Conservation (phyloP, 2,797 vertebrate genomes). For the Pygocentrus nattereri region DNA sequence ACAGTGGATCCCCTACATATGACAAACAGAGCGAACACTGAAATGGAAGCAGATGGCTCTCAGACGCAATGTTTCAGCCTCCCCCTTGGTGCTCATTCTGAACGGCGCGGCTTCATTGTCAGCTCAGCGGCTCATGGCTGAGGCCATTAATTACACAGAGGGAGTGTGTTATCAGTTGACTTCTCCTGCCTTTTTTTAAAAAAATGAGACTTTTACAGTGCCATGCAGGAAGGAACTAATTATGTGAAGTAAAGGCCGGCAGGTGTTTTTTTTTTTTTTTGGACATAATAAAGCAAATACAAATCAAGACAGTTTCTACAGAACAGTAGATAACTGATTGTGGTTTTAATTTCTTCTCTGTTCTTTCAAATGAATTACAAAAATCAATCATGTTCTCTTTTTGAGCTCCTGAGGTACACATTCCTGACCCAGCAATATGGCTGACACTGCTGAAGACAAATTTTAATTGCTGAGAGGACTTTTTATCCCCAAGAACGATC, state of each 20-base stretch:
- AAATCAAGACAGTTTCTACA: slow-evolving; percentile 39
- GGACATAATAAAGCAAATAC: slow-evolving; percentile 30
- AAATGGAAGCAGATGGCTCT: slow-evolving; percentile 52
- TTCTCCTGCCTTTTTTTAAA: slow-evolving; percentile 48
- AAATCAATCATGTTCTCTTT: neutral
- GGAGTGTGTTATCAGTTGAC: slow-evolving; percentile 53
- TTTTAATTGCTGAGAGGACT: slow-evolving; percentile 18
- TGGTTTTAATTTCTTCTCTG: neutral
- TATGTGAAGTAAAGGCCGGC: slow-evolving; percentile 43
- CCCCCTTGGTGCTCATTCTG: slow-evolving; percentile 47
- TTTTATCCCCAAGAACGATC: slow-evolving; percentile 9
- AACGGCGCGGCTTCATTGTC: slow-evolving; percentile 49
- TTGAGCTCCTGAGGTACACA: neutral
- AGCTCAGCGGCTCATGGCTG: slow-evolving; percentile 48
- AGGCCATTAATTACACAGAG: slow-evolving; percentile 57
- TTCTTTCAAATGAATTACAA: slow-evolving; percentile 23
- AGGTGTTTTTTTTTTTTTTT: slow-evolving; percentile 17
- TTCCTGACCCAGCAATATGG: neutral
- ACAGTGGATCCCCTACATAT: slow-evolving; percentile 15
- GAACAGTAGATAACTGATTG: slow-evolving; percentile 12
- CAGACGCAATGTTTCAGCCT: slow-evolving; percentile 37
- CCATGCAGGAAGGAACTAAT: slow-evolving; percentile 52
- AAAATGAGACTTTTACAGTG: slow-evolving; percentile 55
- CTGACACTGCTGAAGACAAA: neutral
- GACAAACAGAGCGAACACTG: slow-evolving; percentile 40